Percentiles rank a stretch among this genome's conserved stretches.
phyloP scores from a whole-genome alignment of 2,797 vertebrate genomes.

The Limosa lapponica region DNA sequence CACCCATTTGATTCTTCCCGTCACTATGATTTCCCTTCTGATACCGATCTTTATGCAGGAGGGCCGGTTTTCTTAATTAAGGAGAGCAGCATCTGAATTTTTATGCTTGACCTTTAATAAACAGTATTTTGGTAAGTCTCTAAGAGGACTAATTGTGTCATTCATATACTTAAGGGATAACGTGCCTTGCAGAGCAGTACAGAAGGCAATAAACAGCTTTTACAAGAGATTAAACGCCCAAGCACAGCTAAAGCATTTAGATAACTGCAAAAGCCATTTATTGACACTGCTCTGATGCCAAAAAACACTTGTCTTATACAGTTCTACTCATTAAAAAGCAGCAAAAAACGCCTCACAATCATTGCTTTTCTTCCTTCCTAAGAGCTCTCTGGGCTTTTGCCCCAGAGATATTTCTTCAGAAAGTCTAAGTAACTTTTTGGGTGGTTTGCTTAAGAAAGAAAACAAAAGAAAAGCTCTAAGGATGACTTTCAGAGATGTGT shows the following conservation, averaged over 20 bases:
- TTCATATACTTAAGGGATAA: conserved; percentile 35
- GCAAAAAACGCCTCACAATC: neutral
- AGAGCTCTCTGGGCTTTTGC: neutral
- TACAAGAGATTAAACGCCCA: conserved; percentile 65
- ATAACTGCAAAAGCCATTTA: conserved; percentile 63
- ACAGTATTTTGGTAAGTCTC: conserved; percentile 34
- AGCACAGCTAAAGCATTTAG: conserved; percentile 33
- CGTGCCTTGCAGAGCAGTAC: neutral
- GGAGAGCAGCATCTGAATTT: conserved; percentile 26
- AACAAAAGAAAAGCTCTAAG: neutral
- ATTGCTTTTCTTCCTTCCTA: neutral
- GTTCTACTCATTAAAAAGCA: neutral
- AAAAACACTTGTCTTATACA: neutral
- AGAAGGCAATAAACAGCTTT: conserved; percentile 60
- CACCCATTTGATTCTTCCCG: neutral
- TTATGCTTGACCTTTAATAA: conserved; percentile 43
- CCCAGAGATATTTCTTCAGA: neutral
- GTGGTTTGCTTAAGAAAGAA: neutral
- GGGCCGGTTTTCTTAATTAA: neutral
- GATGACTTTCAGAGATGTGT: neutral
- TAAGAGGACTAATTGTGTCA: conserved; percentile 19
- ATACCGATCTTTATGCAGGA: neutral
- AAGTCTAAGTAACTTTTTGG: neutral
- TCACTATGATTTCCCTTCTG: neutral
- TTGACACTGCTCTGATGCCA: neutral